Percentiles rank a stretch among this genome's conserved stretches.
Conservation (phyloP, 2,797 vertebrate genomes). For the Austrolebias charrua region DNA sequence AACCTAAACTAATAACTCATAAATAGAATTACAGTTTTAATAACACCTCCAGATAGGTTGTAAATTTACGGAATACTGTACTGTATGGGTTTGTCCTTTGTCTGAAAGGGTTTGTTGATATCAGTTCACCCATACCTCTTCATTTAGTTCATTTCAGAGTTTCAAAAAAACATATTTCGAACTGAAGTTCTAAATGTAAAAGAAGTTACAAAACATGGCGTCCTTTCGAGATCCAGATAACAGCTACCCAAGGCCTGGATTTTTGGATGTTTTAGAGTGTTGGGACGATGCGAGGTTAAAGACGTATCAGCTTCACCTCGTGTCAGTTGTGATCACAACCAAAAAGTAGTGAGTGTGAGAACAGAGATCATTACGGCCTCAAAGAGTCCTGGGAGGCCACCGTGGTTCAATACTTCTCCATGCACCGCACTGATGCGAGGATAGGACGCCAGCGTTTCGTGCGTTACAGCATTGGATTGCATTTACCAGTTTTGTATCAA, state of each 20-base stretch:
- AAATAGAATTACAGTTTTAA: not conserved
- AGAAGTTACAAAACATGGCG: too few species aligned
- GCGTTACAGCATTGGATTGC: conserved; percentile 18
- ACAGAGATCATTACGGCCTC: conserved; percentile 71
- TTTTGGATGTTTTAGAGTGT: conserved; percentile 50
- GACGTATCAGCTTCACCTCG: conserved; percentile 65
- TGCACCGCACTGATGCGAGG: conserved; percentile 44
- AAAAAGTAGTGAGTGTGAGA: conserved; percentile 71
- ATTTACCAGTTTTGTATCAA: conserved; percentile 11
- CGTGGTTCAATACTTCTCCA: conserved; percentile 63
- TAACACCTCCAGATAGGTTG: not conserved
- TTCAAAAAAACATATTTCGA: too few species aligned
- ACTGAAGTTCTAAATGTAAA: too few species aligned
- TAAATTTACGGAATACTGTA: not conserved
- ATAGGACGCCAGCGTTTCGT: conserved; percentile 53
- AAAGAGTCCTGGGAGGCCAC: conserved; percentile 73
- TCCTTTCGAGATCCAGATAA: too few species aligned
- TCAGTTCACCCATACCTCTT: not conserved
- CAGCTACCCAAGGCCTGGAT: conserved; percentile 8
- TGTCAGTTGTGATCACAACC: conserved; percentile 76
- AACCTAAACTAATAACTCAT: conserved; percentile 10
- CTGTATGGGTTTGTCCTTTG: too few species aligned
- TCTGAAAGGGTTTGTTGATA: not conserved
- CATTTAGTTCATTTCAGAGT: too few species aligned
- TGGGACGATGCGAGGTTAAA: conserved; percentile 53